phyloP scores from a whole-genome alignment of 1,140 invertebrate species.

The Brachionus sp. region DNA sequence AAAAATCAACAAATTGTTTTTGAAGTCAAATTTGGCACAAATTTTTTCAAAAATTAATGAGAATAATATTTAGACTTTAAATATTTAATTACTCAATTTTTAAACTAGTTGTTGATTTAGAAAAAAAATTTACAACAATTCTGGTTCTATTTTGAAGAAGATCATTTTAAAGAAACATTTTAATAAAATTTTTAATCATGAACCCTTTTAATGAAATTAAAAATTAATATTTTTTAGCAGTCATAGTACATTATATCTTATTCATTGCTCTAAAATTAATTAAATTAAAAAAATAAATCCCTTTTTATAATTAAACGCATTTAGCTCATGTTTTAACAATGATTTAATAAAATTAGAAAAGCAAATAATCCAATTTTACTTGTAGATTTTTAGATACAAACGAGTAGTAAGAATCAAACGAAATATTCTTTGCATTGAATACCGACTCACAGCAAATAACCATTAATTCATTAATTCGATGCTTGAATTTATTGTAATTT shows the following conservation, averaged over 20 bases:
- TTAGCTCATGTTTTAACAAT: not conserved
- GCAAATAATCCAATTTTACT: not conserved
- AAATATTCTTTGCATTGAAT: not conserved
- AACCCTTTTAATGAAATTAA: not conserved
- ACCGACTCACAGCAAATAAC: not conserved
- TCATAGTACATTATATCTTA: not conserved
- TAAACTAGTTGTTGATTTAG: not conserved
- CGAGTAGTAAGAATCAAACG: not conserved
- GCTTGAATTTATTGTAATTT: conserved; percentile 5
- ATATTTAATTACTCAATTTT: not conserved
- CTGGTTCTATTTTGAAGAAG: no score
- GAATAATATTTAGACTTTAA: not conserved
- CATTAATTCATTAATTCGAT: not conserved
- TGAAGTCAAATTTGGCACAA: not conserved
- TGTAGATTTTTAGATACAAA: not conserved
- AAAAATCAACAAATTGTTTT: not conserved
- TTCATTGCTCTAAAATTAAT: not conserved
- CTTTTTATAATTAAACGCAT: not conserved
- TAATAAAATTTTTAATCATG: not conserved
- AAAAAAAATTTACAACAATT: not conserved
- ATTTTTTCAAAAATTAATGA: not conserved
- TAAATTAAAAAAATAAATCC: not conserved
- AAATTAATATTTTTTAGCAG: not conserved
- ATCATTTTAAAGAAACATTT: no score
- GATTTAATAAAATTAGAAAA: not conserved